Evolutionary conservation across 2,888 invertebrate genomes (phyloP), one percentile per base, ranked within the genome.

Genomic region (Drosophila stalkeri): DNA sequence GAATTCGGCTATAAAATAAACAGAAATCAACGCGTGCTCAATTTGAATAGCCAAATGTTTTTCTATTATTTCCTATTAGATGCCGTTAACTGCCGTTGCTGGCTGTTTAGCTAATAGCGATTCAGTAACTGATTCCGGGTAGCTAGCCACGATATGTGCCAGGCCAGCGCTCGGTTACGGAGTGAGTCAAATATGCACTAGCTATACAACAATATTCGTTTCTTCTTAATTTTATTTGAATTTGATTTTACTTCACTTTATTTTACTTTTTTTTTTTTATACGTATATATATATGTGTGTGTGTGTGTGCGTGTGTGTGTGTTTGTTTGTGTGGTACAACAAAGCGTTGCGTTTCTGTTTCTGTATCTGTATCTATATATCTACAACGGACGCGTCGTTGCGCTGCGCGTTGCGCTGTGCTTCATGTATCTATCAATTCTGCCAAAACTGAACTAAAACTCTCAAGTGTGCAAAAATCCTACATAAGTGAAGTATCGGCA

Each of bases 371-470:
- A 37, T 27, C 27, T 37, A 39, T 39, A 64, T 70, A 74, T 77
- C 73, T 77, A 77, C 67, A 73, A 47, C 59, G 68, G 56, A 66
- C 75, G 75, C 71, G 72, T 68, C 44, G 68, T 18, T 31, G 46
- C 46, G 59, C n/a, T 41, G 80, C 82, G 84, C 82, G 80, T 78
- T 57, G 27, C 27, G 27, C 72, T 60, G 62, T 57, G 66, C 66
- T 54, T 60, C 82, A 84, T 88, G 88, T 79, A 57, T 72, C 86
- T 88, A 75, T 77, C 82, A 80, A 90, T 90, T 89, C 85, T 85
- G 85, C 76, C 87, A 77, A 86, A 91, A 87, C 86, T 86, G 81
- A 90, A 91, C 91, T 91, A 90, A 86, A 91, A 86, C 82, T 85
- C 80, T 89, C 85, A 83, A 87, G 79, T 90, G 81, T 84, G 86